Evolutionary conservation across 2,113 vertebrate genomes (phyloP), one percentile per base, ranked within the genome.

Genomic region (Syrmaticus mikado): DNA sequence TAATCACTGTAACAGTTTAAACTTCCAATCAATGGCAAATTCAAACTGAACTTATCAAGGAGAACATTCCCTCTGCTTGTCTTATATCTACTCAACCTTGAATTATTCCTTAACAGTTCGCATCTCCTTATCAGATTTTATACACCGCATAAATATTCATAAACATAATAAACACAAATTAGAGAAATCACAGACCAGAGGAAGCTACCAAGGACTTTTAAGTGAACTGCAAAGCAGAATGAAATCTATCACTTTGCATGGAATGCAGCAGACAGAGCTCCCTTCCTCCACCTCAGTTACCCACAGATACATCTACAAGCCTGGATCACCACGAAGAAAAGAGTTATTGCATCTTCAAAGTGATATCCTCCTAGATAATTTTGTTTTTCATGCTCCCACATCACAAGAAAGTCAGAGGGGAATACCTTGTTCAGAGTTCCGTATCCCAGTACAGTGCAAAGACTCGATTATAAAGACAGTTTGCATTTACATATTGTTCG

Each of bases 291-390:
- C 3, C 27, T 5, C 27, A 25, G 34, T 71, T 43, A 71, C 36
- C 25, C 11, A 28, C 13, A 16, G 0, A 0, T 19, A 11, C 27
- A 11, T 7, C 41, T 57, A 27, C 24, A 64, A 58, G 57, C 8
- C 3, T 0, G 1, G 60, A 45, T 41, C 11, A 13, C 24, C 25
- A 14, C 2, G 8, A 40, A 61, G 19, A 30, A 40, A n/a, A 20
- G 28, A 53, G 52, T 55, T 18, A 41, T 1, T 6, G 11, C 21
- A 30, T 30, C 46, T 62, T 61, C 40, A 41, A 55, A 67, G 3
- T 10, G 16, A 11, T 14, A 38, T 28, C 36, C 36, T 28, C 18
- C 61, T 8, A 40, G 36, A 40, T 25, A 18, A 27, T 40, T 36
- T 67, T 72, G 45, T 75, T 77, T 60, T 77, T n/a, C 16, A 50